These are phyloP conservation scores for Hydrozoanthus tunicans DNA, from an alignment of 64 coral and sea anemone species.

Conservation along the genomic window DNA sequence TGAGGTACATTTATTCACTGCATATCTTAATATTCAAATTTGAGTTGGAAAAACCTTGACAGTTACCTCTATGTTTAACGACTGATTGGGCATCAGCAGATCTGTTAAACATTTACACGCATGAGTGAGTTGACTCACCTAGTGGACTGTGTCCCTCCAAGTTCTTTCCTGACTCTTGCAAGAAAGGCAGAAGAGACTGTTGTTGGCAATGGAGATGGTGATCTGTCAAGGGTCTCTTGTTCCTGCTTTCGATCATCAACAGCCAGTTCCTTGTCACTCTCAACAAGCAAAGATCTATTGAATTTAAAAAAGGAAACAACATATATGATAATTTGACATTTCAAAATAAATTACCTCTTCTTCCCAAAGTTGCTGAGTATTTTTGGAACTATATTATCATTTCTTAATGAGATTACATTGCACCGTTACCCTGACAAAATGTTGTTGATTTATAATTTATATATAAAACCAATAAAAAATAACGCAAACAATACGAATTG, in stretches of 20 bases:
- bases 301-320: not conserved
- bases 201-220: conserved; percentile 68
- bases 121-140: not conserved
- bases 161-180: conserved; percentile 32
- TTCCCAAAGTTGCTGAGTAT: not conserved
- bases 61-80: no score
- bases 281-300: not conserved
- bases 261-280: conserved; percentile 11
- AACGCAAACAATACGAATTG: no score
- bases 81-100: no score
- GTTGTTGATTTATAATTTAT: no score
- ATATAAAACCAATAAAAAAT: no score
- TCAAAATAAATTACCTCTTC: not conserved
- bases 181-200: conserved; percentile 16
- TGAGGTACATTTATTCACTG: no score
- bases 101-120: not conserved
- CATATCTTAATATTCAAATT: no score
- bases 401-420: no score
- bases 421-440: no score
- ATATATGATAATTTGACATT: not conserved
- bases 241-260: not conserved
- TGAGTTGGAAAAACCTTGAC: no score
- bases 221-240: conserved; percentile 37
- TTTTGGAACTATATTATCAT: no score
- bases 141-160: conserved; percentile 16